Conservation (phyloP, 2,888 invertebrate genomes). For the Abrostola tripartita region DNA sequence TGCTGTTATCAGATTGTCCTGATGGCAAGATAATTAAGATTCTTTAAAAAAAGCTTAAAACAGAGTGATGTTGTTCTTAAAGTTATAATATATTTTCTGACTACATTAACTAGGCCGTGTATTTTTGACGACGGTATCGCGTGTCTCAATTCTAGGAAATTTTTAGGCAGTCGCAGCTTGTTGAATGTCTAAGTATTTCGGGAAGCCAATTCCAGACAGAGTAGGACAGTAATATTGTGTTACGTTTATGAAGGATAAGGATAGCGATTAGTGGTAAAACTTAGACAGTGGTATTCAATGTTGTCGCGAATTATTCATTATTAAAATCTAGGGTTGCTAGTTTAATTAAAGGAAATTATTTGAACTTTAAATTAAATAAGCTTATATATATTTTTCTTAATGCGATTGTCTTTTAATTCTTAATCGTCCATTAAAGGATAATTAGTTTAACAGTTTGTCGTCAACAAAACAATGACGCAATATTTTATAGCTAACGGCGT, state of each 20-base stretch:
- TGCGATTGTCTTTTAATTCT: too few species aligned
- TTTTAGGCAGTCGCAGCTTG: constrained; percentile 24
- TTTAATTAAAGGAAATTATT: too few species aligned
- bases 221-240: constrained; percentile 14
- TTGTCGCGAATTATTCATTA: too few species aligned
- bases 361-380: too few species aligned
- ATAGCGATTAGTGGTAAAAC: constrained; percentile 11
- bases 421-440: too few species aligned
- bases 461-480: too few species aligned
- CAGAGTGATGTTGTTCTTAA: constrained; percentile 3
- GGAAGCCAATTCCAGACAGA: constrained; percentile 42
- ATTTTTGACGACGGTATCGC: constrained; percentile 29
- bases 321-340: too few species aligned
- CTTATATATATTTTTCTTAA: too few species aligned
- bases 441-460: too few species aligned
- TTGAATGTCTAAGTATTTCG: constrained; percentile 39
- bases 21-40: constrained; percentile 12
- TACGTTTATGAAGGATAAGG: constrained; percentile 8
- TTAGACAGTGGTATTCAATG: constrained; percentile 7
- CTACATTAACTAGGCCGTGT: constrained; percentile 20
- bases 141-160: constrained; percentile 43
- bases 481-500: too few species aligned
- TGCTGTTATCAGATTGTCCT: background rate
- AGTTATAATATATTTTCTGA: constrained; percentile 3
- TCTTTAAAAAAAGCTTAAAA: constrained; percentile 7